Conservation (phyloP, 2,113 vertebrate species). For the Tamias sibiricus region DNA sequence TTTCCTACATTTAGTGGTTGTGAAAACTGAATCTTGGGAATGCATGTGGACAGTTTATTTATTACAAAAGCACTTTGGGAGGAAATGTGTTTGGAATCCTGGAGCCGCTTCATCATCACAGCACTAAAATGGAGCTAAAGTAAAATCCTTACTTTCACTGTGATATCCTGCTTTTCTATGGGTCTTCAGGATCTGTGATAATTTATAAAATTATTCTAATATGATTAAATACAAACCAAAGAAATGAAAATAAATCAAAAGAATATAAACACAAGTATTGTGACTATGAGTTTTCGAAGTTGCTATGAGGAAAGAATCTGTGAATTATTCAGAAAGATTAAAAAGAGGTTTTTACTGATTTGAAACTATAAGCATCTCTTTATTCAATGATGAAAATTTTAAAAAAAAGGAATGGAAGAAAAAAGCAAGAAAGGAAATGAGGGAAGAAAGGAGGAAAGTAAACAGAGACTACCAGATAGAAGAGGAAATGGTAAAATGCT, state of each 20-base stretch:
- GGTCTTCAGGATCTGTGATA: not conserved
- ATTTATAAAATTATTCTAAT: not conserved
- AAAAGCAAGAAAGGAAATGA: not conserved
- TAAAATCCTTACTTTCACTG: not conserved
- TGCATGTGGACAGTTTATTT: not conserved
- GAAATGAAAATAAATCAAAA: not conserved
- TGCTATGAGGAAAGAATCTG: not conserved
- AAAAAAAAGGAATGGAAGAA: not conserved
- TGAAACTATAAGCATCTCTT: not conserved
- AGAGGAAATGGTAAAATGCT: not conserved
- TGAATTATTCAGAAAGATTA: not conserved
- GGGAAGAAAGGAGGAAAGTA: not conserved
- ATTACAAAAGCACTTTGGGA: not conserved
- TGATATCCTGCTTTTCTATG: not conserved
- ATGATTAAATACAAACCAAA: not conserved
- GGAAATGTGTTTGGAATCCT: not conserved
- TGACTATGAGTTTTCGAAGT: not conserved
- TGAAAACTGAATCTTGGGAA: not conserved
- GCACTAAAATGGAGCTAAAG: not conserved
- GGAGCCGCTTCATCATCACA: not conserved
- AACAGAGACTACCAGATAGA: not conserved
- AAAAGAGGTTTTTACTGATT: not conserved
- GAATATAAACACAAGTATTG: not conserved
- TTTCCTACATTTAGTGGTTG: not conserved
- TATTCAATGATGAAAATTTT: not conserved